Evolutionary conservation across 2,797 vertebrate genomes (phyloP).

Genomic region (Falco berigora): DNA sequence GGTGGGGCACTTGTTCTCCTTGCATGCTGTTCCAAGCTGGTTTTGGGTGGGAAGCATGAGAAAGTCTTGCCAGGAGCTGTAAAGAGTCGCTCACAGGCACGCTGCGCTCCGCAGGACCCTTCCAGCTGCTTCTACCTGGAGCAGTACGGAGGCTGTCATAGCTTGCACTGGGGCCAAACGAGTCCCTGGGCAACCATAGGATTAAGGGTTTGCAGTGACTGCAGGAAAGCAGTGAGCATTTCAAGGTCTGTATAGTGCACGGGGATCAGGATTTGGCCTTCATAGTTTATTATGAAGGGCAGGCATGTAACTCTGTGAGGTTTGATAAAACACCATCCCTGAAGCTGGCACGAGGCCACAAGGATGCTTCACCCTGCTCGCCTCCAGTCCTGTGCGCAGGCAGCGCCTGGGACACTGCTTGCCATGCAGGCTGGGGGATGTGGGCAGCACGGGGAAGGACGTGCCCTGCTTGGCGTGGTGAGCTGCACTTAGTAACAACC

Average conservation of each 20-base stretch:
- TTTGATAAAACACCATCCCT: not conserved
- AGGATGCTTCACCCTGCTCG: not conserved
- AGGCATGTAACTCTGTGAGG: too few species aligned
- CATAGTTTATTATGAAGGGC: not conserved
- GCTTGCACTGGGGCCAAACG: not conserved
- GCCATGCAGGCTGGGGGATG: not conserved
- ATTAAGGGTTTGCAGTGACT: not conserved
- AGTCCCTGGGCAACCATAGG: not conserved
- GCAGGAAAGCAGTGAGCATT: not conserved
- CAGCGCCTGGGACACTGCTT: not conserved
- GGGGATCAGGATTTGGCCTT: not conserved
- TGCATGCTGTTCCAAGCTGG: not conserved
- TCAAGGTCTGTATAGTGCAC: not conserved
- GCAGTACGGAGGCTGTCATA: not conserved
- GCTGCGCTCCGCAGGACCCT: not conserved
- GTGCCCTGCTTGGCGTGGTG: not conserved
- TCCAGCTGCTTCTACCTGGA: not conserved
- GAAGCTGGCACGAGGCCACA: not conserved
- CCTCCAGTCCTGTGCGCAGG: not conserved
- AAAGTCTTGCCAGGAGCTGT: not conserved
- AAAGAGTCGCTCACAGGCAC: not conserved
- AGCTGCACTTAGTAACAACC: not conserved
- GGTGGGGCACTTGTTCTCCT: not conserved
- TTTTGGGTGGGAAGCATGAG: not conserved
- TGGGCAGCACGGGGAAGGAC: not conserved